Base-by-base conservation (phyloP, 2,888 invertebrate genomes). In the Entomobrya proxima region DNA sequence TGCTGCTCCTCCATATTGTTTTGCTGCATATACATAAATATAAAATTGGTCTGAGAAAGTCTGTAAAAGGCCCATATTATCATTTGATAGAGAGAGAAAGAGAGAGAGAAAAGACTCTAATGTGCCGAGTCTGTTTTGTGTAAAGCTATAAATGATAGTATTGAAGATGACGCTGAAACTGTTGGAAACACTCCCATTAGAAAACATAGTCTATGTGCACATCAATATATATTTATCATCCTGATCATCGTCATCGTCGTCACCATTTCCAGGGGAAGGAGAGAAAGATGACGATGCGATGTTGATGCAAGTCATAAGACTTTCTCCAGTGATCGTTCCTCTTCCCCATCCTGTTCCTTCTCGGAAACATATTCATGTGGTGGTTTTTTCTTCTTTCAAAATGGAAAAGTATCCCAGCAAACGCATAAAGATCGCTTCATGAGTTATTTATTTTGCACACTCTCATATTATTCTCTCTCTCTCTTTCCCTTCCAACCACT, bases 391-490 rank as follows among this genome's bases (percentile, higher is more conserved):
- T 18, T 9, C 21, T 78, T 55, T 69, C 47, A 67, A 72, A 74
- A 27, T n/a, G n/a, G n/a, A 18, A 40, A 30, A 35, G 27, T 15
- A 67, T 84, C 55, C 77, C 69, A 47, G 44, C 50, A 40, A 78
- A 85, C 47, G 78, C 77, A 85, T 78, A 78, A 85, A 79, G 61
- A 61, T 64, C 58, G 13, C 64, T 75, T 81, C 77, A 85, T 85
- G 78, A 72, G 85, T 85, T 85, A 78, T 85, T 85, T 85, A 85
- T 78, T 72, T 85, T 69, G 37, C 35, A 61, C 55, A 58, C 55
- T 64, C 30, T 85, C 74, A 67, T 78, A 27, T 55, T 72, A 27
- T 74, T 77, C 18, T 35, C 35, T 35, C 44, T 24, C 18, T 35
- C 77, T 35, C 52, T 18, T 47, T 47, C 30, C 27, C 47, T 27